Conservation (phyloP, 1,140 invertebrate genomes). For the Phymastichus coffea region DNA sequence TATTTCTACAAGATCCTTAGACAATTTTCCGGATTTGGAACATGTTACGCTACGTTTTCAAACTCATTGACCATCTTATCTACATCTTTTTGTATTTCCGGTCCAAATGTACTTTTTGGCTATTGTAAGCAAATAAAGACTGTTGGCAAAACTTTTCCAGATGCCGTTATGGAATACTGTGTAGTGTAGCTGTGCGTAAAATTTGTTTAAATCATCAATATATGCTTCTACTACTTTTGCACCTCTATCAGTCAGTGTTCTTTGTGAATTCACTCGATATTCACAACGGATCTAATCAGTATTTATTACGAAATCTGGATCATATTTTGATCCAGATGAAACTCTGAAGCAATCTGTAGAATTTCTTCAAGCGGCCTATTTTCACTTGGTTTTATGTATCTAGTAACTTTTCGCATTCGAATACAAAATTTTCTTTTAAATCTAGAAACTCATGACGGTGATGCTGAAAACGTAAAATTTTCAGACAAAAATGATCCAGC, state of each 20-base stretch:
- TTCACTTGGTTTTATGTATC: constrained; percentile 29
- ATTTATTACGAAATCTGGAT: too few species aligned
- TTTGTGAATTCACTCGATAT: background rate
- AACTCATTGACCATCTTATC: background rate
- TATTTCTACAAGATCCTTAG: background rate
- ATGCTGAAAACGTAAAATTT: constrained; percentile 29
- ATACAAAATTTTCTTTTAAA: constrained; percentile 31
- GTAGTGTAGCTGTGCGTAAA: background rate
- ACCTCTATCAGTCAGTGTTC: too few species aligned
- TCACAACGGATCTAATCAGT: background rate
- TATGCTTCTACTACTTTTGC: too few species aligned
- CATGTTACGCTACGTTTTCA: background rate
- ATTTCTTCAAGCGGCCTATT: constrained; percentile 14
- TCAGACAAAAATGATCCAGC: too few species aligned
- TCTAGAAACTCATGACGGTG: constrained; percentile 18
- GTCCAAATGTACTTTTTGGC: background rate
- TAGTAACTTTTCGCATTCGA: constrained; percentile 32
- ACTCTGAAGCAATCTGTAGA: too few species aligned
- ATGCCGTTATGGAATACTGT: background rate
- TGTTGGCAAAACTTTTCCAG: background rate
- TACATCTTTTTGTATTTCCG: background rate
- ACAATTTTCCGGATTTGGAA: constrained; percentile 11
- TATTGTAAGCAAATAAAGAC: constrained; percentile 6
- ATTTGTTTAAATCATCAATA: background rate
- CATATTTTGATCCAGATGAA: too few species aligned